Evolutionary conservation across 2,113 vertebrate genomes (phyloP).

Genomic region (Thunnus thynnus): DNA sequence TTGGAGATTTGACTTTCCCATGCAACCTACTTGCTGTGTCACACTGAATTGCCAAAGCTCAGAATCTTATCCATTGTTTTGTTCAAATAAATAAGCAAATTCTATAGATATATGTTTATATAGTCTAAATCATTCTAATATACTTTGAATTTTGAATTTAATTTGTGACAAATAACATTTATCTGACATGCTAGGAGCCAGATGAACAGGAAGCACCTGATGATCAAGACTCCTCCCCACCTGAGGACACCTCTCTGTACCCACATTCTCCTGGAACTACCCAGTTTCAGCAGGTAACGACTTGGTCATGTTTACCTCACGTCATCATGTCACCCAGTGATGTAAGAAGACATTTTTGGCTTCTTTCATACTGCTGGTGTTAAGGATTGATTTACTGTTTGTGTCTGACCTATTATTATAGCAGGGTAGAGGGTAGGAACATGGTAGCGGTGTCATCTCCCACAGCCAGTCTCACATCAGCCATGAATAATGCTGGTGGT

Average conservation of each 20-base stretch:
- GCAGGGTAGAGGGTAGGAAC: not conserved
- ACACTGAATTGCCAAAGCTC: constrained; percentile 25
- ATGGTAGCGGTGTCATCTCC: not conserved
- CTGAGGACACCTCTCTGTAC: constrained; percentile 97
- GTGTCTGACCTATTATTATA: not conserved
- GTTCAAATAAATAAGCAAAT: constrained; percentile 36
- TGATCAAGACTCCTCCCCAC: constrained; percentile 97
- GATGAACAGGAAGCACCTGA: constrained; percentile 98
- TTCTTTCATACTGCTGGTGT: not conserved
- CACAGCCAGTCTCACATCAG: not conserved
- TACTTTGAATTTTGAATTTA: constrained; percentile 5
- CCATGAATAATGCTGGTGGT: constrained; percentile 13
- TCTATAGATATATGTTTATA: constrained; percentile 7
- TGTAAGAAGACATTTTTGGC: not conserved
- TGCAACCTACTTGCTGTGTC: not conserved
- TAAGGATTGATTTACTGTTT: not conserved
- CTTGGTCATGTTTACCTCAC: not conserved
- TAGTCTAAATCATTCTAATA: not conserved
- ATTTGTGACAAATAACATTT: constrained; percentile 15
- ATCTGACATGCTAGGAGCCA: constrained; percentile 89
- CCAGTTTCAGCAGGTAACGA: constrained; percentile 95
- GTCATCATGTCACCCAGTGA: not conserved
- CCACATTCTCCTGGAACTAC: constrained; percentile 96
- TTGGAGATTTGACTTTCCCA: constrained; percentile 35
- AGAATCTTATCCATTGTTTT: constrained; percentile 16